Conservation (phyloP, 2,113 vertebrate genomes). For the Raphicerus campestris region DNA sequence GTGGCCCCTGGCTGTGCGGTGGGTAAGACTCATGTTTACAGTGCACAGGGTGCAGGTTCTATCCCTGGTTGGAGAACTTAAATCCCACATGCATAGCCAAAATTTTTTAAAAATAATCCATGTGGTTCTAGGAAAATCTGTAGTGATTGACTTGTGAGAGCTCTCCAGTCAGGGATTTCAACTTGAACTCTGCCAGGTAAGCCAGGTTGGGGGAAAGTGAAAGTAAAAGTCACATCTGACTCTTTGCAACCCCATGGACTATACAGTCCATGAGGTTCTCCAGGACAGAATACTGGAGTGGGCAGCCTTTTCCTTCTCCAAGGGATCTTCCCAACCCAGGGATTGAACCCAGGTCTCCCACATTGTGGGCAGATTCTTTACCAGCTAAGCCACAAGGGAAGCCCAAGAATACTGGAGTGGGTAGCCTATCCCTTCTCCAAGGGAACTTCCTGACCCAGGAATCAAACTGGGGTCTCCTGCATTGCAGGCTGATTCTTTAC, state of each 20-base stretch:
- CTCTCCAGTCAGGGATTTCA: not conserved
- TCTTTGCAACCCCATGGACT: not conserved
- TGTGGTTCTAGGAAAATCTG: too few relatives aligned
- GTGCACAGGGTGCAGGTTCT: too few relatives aligned
- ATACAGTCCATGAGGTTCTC: too few relatives aligned
- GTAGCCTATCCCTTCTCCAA: not conserved
- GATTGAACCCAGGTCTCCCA: not conserved
- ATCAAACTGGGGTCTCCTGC: rapidly evolving
- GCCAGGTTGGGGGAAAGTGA: not conserved
- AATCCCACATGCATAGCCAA: too few relatives aligned
- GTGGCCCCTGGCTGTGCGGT: too few relatives aligned
- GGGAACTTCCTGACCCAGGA: not conserved
- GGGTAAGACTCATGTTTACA: too few relatives aligned
- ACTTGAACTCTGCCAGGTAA: not conserved
- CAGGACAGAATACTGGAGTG: not conserved
- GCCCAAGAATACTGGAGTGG: not conserved
- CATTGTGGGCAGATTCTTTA: not conserved
- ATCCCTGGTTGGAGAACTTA: too few relatives aligned
- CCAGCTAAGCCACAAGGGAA: not conserved
- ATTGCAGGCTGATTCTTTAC: not conserved
- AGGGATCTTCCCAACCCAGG: not conserved
- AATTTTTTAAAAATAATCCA: too few relatives aligned
- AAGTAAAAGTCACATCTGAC: rapidly evolving
- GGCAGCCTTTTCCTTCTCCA: not conserved
- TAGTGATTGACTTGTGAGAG: too few relatives aligned